Conservation (phyloP, 2,113 vertebrate species). For the Microcebus ravelobensis region DNA sequence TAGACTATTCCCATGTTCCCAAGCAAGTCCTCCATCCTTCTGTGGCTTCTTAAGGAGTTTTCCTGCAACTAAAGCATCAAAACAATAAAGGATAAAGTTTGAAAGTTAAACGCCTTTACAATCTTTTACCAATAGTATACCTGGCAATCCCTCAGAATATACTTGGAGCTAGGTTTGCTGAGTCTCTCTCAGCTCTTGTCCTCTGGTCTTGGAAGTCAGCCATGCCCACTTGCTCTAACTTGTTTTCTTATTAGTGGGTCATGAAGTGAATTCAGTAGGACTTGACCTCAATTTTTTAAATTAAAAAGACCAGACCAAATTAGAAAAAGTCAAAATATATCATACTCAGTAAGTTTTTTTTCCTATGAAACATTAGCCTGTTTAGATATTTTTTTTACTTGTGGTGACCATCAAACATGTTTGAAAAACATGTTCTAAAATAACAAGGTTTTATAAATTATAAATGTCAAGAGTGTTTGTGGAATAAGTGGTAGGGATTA, state of each 20-base stretch:
- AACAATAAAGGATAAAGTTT: slow-evolving; percentile 20
- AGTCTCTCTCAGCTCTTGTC: not conserved
- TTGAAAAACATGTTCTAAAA: slow-evolving; percentile 43
- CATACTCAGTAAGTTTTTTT: not conserved
- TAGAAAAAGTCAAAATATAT: slow-evolving; percentile 34
- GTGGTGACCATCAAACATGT: not conserved
- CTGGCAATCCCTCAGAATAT: not conserved
- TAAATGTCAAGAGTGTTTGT: not conserved
- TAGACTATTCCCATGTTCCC: not conserved
- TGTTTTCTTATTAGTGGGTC: slow-evolving; percentile 47
- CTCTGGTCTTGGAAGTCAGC: slow-evolving; percentile 26
- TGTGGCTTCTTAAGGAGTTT: not conserved
- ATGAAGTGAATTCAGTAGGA: slow-evolving; percentile 32
- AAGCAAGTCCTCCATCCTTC: not conserved
- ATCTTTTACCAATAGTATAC: not conserved
- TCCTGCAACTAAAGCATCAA: not conserved
- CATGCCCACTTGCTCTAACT: slow-evolving; percentile 15
- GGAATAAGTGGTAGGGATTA: not conserved
- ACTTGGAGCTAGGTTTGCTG: not conserved
- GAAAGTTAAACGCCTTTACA: not conserved
- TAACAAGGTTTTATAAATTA: not conserved
- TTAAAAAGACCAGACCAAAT: slow-evolving; percentile 32
- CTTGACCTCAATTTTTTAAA: slow-evolving; percentile 24
- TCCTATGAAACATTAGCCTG: not conserved
- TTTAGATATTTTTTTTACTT: slow-evolving; percentile 12